Base-by-base conservation (phyloP, 2,888 invertebrate species). In the Unio delphinus region DNA sequence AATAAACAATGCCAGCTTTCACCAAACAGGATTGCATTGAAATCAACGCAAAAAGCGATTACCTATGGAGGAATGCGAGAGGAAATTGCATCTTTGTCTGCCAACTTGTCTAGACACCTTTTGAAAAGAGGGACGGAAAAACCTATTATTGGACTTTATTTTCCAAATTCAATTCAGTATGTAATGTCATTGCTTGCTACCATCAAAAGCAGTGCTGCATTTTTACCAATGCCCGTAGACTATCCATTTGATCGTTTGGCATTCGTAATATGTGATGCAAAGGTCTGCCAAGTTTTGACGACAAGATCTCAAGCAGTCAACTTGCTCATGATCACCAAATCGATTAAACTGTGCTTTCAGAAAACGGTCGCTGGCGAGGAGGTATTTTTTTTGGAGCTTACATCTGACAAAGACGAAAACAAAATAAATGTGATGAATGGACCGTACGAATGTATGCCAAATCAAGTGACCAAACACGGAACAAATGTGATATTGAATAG, bases 141-240 rank as follows among this genome's bases (percentile, higher is more conserved):
- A 61, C 65, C 54, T 63, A 66, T 76, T n/a, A 72, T 83, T 26
- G 81, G 77, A 7, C 61, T 83, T 18, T 78, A 81, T 59, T 34
- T 80, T 18, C 80, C 80, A 26, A 83, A 83, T 65, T 81, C 81
- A 5, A 67, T 79, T 5, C 69, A 76, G 6, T 83, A 81, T 65
- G 78, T 80, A 3, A 61, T 81, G 4, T 75, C 93, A 0, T 90
- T 96, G 28, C 65, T 85, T 54, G 80, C 84, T 4, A 59, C 79
- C 28, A 55, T 78, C 18, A 78, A 75, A 67, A 26, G 74, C 17
- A 72, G 76, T 8, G 68, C 74, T 30, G 80, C 83, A 6, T 86
- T 85, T 65, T 64, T 87, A 7, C 87, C 87, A 18, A 62, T 87
- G 2, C 86, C 86, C 11, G 65, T 81, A 17, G 81, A 81, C 58